phyloP scores from a whole-genome alignment of 2,797 vertebrate genomes.

The Prunella strophiata region DNA sequence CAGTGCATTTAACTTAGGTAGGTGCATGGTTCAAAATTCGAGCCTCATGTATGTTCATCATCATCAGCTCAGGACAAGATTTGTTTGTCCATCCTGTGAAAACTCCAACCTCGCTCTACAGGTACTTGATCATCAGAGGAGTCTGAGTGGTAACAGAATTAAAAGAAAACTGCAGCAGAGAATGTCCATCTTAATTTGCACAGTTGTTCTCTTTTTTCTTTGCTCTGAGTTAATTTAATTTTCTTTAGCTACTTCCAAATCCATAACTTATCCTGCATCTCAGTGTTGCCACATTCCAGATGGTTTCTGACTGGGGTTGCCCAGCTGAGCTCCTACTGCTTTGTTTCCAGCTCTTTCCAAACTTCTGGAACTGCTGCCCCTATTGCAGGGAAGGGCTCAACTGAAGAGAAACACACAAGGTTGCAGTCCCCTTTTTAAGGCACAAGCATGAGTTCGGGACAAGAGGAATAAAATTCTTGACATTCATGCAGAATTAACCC shows the following conservation, averaged over 20 bases:
- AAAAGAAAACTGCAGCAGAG: neutral
- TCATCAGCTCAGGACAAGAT: neutral
- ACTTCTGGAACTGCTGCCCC: neutral
- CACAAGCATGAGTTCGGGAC: neutral
- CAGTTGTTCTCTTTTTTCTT: neutral
- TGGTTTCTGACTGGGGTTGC: constrained; percentile 17
- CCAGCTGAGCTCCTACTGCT: constrained; percentile 19
- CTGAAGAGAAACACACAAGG: neutral
- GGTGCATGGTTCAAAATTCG: neutral
- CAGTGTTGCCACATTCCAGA: constrained; percentile 28
- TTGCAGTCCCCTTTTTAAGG: neutral
- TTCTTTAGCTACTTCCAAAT: constrained; percentile 43
- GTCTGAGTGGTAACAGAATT: neutral
- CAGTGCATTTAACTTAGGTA: neutral
- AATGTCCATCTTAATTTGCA: neutral
- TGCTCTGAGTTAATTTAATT: neutral
- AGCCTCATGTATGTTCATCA: neutral
- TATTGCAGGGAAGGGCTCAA: neutral
- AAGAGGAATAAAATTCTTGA: neutral
- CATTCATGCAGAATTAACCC: neutral
- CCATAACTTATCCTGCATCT: neutral
- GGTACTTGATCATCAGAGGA: neutral
- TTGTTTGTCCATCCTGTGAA: neutral
- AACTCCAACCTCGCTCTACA: neutral
- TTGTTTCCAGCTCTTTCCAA: neutral